Conservation (phyloP, 2,113 vertebrate genomes). For the Chaetorhynchus papuensis region DNA sequence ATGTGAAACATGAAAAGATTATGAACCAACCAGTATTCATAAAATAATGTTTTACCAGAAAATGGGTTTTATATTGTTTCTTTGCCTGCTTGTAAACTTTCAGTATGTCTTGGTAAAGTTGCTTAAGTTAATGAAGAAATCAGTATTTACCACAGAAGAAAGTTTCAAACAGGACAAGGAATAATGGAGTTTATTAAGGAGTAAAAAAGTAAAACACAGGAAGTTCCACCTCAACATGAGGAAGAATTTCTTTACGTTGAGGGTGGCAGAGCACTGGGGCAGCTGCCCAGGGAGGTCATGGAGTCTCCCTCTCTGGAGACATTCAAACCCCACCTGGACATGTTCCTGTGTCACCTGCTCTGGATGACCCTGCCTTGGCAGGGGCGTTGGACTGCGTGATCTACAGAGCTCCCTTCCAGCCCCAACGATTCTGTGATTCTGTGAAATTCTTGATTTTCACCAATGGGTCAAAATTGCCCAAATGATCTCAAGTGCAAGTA, state of each 20-base stretch:
- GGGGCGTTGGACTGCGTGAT: fast-evolving
- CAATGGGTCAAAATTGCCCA: background rate
- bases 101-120: background rate
- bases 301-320: background rate
- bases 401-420: background rate
- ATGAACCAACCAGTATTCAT: conserved; percentile 42
- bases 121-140: background rate
- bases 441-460: background rate
- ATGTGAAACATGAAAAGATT: conserved; percentile 61
- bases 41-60: conserved; percentile 36
- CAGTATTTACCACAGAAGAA: background rate
- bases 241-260: background rate
- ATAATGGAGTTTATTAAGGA: background rate
- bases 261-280: background rate
- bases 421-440: fast-evolving
- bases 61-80: conserved; percentile 37
- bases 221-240: background rate
- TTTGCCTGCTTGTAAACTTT: background rate
- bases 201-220: background rate
- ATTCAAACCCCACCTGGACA: background rate
- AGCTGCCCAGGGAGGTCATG: background rate
- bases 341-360: background rate
- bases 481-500: background rate
- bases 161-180: background rate
- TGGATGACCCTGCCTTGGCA: background rate